Conservation (phyloP, 2,113 vertebrate species). For the Labeo rohita region DNA sequence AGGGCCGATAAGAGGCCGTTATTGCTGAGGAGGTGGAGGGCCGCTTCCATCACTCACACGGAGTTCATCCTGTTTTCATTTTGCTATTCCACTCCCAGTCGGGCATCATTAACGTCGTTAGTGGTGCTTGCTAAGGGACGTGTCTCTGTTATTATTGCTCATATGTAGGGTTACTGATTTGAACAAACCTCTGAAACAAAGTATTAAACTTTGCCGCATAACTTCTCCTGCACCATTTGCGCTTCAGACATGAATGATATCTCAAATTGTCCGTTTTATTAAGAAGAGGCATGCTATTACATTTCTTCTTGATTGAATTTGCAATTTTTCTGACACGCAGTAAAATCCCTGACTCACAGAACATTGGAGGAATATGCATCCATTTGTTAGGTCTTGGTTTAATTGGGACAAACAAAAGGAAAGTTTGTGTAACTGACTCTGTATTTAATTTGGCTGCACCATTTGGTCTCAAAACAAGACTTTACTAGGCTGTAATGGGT, state of each 20-base stretch:
- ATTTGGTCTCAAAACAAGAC: neutral
- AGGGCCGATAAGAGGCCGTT: constrained; percentile 38
- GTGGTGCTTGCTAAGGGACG: constrained; percentile 5
- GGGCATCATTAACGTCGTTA: constrained; percentile 14
- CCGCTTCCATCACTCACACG: neutral
- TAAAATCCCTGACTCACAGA: neutral
- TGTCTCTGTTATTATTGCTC: constrained; percentile 1
- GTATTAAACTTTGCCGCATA: neutral
- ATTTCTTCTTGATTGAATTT: neutral
- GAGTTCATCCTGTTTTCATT: neutral
- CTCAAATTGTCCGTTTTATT: constrained; percentile 9
- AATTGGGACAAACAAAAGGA: neutral
- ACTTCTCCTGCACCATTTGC: neutral
- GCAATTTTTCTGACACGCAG: neutral
- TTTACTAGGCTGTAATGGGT: neutral
- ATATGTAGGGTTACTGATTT: neutral
- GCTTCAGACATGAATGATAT: neutral
- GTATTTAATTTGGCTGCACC: neutral
- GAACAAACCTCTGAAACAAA: neutral
- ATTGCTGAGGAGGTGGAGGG: neutral
- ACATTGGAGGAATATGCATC: neutral
- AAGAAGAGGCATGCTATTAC: neutral
- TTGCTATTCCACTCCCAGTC: constrained; percentile 13
- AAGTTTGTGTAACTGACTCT: neutral
- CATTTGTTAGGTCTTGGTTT: neutral